A percentile compares a stretch with the other conserved stretches of the same genome.
Conservation (phyloP, 2,888 invertebrate genomes). For the Sepiola atlantica region DNA sequence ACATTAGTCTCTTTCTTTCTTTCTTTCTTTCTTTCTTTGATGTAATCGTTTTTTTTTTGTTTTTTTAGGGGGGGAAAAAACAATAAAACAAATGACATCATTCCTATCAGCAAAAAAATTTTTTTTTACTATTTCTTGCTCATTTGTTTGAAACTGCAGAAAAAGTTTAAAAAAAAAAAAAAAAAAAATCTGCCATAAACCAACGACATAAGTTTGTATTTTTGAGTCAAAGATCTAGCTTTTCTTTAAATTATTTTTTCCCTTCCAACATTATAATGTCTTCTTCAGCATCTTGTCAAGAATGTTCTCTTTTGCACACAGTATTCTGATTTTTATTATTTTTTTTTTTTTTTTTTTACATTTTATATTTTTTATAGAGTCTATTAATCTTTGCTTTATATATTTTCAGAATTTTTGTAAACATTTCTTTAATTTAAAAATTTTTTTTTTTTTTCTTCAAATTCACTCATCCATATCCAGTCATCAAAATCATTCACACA, state of each 20-base stretch:
- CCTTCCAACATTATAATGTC: not conserved
- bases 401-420: conserved; percentile 22
- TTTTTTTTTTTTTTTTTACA: not conserved
- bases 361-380: conserved; percentile 14
- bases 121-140: not conserved
- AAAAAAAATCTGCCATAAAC: conserved; percentile 40
- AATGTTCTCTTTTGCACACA: conserved; percentile 20
- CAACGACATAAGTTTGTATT: conserved; percentile 37
- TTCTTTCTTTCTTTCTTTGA: conserved; percentile 32
- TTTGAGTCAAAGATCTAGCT: conserved; percentile 11
- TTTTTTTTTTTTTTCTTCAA: not conserved
- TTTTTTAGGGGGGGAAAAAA: not conserved
- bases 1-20: not conserved
- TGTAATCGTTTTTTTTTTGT: not conserved
- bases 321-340: not conserved
- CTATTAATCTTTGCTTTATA: conserved; percentile 8
- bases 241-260: conserved; percentile 4
- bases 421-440: conserved; percentile 9
- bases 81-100: not conserved
- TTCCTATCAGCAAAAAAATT: not conserved
- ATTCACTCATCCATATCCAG: not conserved
- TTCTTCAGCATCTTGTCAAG: not conserved
- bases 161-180: conserved; percentile 37
- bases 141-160: conserved; percentile 46
- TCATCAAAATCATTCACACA: not conserved